phyloP scores from a whole-genome alignment of 2,113 vertebrate species.

The Ptilorrhoa leucosticta region DNA sequence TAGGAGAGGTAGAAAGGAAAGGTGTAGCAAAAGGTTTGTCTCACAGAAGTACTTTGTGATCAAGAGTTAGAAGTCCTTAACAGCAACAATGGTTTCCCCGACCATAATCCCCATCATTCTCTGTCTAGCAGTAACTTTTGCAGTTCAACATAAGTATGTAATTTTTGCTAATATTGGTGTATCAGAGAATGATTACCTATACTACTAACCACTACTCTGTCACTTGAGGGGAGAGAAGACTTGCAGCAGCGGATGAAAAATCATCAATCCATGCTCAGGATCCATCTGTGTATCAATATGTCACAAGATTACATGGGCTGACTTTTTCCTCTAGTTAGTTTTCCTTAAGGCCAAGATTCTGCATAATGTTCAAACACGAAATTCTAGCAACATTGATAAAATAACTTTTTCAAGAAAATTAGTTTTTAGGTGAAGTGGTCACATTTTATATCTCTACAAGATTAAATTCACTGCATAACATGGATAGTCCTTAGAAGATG shows the following conservation, averaged over 20 bases:
- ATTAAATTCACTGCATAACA: background rate
- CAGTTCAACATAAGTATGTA: background rate
- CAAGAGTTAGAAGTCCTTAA: background rate
- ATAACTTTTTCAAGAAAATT: background rate
- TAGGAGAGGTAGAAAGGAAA: background rate
- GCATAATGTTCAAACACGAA: background rate
- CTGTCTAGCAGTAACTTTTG: background rate
- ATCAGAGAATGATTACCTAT: background rate
- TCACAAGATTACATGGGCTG: background rate
- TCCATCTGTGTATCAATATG: background rate
- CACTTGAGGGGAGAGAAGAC: background rate
- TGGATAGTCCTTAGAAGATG: background rate
- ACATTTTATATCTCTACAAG: background rate
- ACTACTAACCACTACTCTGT: background rate
- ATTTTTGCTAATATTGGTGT: background rate
- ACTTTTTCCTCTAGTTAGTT: background rate
- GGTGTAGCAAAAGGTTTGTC: background rate
- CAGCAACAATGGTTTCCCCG: rapidly evolving
- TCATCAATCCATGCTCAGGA: background rate
- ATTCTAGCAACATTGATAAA: background rate
- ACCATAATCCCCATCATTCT: background rate
- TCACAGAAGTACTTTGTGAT: background rate
- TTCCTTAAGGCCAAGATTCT: background rate
- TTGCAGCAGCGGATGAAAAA: background rate
- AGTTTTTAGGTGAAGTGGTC: background rate